Percentiles rank a stretch among this genome's conserved stretches.
These are phyloP conservation scores for Drosophila yakuba DNA, from an alignment of 1,140 invertebrate genomes.

Conservation along the genomic window DNA sequence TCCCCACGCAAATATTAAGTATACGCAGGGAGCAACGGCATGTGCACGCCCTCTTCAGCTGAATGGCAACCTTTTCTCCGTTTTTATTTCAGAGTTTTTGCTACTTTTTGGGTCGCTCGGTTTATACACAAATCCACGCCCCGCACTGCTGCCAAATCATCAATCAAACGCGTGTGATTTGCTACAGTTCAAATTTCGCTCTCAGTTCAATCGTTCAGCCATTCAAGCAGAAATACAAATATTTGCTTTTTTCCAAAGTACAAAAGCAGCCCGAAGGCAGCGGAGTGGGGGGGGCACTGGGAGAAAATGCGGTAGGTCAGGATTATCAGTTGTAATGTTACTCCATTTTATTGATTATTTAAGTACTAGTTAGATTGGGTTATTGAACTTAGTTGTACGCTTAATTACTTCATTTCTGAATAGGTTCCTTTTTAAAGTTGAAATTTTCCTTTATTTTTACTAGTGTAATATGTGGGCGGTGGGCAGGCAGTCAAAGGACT, in stretches of 20 bases:
- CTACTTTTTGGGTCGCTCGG: slow-evolving; percentile 9
- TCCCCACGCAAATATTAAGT: slow-evolving; percentile 62
- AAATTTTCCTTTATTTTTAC: background rate
- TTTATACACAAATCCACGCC: slow-evolving; percentile 26
- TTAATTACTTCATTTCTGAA: no score
- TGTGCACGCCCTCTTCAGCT: slow-evolving; percentile 50
- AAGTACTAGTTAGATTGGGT: no score
- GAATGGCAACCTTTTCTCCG: slow-evolving; percentile 46
- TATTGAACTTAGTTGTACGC: no score
- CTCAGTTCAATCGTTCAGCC: slow-evolving; percentile 78
- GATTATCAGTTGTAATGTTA: background rate
- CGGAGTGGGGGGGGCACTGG: slow-evolving; percentile 1
- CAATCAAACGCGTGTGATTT: slow-evolving; percentile 81
- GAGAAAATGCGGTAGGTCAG: background rate
- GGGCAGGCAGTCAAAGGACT: slow-evolving; percentile 22
- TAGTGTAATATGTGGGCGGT: slow-evolving; percentile 5
- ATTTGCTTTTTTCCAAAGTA: slow-evolving; percentile 78
- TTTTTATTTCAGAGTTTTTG: slow-evolving; percentile 23
- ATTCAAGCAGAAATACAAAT: slow-evolving; percentile 80
- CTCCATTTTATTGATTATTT: no score
- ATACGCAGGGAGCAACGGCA: slow-evolving; percentile 29
- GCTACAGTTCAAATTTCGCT: slow-evolving; percentile 82
- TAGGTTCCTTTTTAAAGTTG: no score
- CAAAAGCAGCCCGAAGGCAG: slow-evolving; percentile 45
- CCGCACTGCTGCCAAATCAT: slow-evolving; percentile 67